A percentile compares a stretch with the other conserved stretches of the same genome.
Evolutionary conservation across 2,113 vertebrate species (phyloP).

Genomic region (Dissostichus mawsoni): DNA sequence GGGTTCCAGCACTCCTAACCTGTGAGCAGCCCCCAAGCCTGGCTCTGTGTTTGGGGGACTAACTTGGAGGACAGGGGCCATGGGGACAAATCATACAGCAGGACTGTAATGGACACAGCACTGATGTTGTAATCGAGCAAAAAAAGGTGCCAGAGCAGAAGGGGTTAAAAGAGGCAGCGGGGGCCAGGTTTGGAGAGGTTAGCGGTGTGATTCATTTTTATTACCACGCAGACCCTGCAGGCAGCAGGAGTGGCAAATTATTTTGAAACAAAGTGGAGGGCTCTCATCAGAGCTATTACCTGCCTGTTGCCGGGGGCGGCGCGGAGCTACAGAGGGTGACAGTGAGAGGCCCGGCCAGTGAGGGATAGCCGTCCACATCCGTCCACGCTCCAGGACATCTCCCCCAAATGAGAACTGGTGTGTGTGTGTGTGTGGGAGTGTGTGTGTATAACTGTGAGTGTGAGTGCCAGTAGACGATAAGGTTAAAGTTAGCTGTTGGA

Average conservation of each 20-base stretch:
- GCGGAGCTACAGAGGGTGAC: constrained; percentile 75
- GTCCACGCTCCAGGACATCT: constrained; percentile 82
- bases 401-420: constrained; percentile 74
- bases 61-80: constrained; percentile 24
- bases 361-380: constrained; percentile 85
- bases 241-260: constrained; percentile 86
- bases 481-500: constrained; percentile 46
- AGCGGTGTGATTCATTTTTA: constrained; percentile 89
- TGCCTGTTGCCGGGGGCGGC: constrained; percentile 80
- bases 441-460: constrained; percentile 22
- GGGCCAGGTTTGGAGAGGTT: constrained; percentile 80
- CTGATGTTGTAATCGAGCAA: constrained; percentile 18
- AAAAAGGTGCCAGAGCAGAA: constrained; percentile 33
- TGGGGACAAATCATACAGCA: constrained; percentile 9
- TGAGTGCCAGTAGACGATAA: constrained; percentile 17
- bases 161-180: constrained; percentile 75
- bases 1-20: constrained; percentile 57
- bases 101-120: background rate
- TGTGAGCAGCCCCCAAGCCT: constrained; percentile 55
- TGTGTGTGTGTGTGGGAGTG: constrained; percentile 29
- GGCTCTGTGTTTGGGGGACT: background rate
- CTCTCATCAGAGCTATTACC: constrained; percentile 89
- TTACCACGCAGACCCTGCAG: constrained; percentile 84
- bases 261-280: constrained; percentile 90
- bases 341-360: constrained; percentile 79